Conservation (phyloP, 2,113 vertebrate genomes). For the Oxyruncus cristatus region DNA sequence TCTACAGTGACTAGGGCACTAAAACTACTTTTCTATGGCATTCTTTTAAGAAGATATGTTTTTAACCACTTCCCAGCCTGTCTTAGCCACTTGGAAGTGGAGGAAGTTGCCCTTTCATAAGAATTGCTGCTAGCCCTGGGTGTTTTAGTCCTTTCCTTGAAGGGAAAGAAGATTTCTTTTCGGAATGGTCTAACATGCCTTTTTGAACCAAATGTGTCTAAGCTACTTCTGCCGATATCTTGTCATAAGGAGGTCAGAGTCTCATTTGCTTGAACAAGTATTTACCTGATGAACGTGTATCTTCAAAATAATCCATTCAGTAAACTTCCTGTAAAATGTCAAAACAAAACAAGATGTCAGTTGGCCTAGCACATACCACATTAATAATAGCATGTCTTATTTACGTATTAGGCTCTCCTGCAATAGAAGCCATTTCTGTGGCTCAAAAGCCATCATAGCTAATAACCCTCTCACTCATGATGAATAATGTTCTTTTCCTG, state of each 20-base stretch:
- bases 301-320: slow-evolving; percentile 27
- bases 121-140: background rate
- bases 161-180: background rate
- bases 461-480: background rate
- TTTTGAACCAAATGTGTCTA: slow-evolving; percentile 35
- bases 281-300: background rate
- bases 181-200: background rate
- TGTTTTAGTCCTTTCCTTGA: background rate
- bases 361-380: background rate
- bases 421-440: background rate
- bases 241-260: slow-evolving; percentile 5
- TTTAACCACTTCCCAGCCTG: background rate
- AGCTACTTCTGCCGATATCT: background rate
- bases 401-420: background rate
- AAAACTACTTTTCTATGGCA: background rate
- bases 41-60: background rate
- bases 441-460: background rate
- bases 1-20: background rate
- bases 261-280: slow-evolving; percentile 43
- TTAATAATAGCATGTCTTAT: background rate
- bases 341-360: slow-evolving; percentile 24
- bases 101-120: background rate
- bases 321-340: slow-evolving; percentile 32
- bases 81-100: background rate
- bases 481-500: background rate